Evolutionary conservation across 2,797 vertebrate genomes (phyloP).

Genomic region (Oceanodroma leucorhoa): DNA sequence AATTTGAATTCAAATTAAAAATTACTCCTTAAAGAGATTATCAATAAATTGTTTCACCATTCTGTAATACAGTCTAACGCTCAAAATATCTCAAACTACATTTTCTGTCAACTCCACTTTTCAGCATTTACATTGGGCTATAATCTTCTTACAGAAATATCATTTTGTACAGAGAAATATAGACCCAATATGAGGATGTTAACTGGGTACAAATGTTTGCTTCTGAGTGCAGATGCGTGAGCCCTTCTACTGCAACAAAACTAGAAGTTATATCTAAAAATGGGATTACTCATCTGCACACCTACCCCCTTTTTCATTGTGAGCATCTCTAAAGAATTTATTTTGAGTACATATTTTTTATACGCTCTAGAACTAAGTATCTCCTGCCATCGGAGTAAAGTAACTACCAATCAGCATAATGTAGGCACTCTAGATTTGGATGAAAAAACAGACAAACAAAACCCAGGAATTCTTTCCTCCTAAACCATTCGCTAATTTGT

Average conservation of each 20-base stretch:
- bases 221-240: background rate
- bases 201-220: background rate
- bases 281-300: background rate
- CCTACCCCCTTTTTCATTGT: background rate
- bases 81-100: background rate
- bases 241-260: background rate
- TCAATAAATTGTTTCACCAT: background rate
- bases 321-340: background rate
- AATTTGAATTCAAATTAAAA: background rate
- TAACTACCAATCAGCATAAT: background rate
- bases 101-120: background rate
- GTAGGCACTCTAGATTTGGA: background rate
- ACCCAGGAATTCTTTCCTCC: background rate
- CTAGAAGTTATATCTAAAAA: background rate
- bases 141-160: background rate
- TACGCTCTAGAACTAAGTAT: background rate
- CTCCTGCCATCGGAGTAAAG: background rate
- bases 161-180: background rate
- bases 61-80: background rate
- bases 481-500: background rate
- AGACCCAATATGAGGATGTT: background rate
- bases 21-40: background rate
- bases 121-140: background rate
- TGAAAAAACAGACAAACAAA: background rate
- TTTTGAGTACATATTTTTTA: background rate